Conservation (phyloP, 2,113 vertebrate species). For the Columbina picui region DNA sequence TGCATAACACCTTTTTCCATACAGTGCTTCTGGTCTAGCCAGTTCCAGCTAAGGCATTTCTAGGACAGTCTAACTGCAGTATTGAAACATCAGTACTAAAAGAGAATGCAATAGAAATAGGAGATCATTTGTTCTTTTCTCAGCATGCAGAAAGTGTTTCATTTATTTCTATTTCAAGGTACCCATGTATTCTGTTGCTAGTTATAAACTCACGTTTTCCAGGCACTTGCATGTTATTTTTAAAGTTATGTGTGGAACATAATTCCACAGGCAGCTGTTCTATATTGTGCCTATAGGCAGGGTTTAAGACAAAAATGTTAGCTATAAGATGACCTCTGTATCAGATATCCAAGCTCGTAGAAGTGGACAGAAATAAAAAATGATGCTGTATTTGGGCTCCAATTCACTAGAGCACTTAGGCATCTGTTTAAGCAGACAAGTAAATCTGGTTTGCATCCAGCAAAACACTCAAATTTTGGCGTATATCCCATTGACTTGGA, state of each 20-base stretch:
- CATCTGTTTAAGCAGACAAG: constrained; percentile 42
- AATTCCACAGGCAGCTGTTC: constrained; percentile 56
- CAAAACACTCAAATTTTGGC: constrained; percentile 34
- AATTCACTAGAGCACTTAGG: background rate
- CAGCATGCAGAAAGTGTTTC: constrained; percentile 11
- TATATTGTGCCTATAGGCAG: background rate
- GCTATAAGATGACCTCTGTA: constrained; percentile 37
- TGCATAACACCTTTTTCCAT: background rate
- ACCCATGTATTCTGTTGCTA: constrained; percentile 20
- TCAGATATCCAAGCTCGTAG: constrained; percentile 39
- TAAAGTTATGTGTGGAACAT: constrained; percentile 34
- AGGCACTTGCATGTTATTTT: constrained; percentile 57
- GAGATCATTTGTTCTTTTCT: constrained; percentile 19
- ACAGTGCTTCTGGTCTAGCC: background rate
- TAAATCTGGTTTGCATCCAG: constrained; percentile 32
- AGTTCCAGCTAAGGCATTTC: background rate
- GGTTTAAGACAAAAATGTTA: constrained; percentile 46
- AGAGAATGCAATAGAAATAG: background rate
- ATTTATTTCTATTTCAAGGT: constrained; percentile 57
- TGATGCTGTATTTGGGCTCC: background rate
- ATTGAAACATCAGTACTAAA: background rate
- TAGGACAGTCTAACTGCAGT: background rate
- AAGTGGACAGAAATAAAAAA: constrained; percentile 43
- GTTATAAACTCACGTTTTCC: constrained; percentile 18
- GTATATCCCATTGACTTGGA: background rate